Evolutionary conservation across 2,797 vertebrate genomes (phyloP), one percentile per base, ranked within the genome.

Genomic region (Acanthornis magna): DNA sequence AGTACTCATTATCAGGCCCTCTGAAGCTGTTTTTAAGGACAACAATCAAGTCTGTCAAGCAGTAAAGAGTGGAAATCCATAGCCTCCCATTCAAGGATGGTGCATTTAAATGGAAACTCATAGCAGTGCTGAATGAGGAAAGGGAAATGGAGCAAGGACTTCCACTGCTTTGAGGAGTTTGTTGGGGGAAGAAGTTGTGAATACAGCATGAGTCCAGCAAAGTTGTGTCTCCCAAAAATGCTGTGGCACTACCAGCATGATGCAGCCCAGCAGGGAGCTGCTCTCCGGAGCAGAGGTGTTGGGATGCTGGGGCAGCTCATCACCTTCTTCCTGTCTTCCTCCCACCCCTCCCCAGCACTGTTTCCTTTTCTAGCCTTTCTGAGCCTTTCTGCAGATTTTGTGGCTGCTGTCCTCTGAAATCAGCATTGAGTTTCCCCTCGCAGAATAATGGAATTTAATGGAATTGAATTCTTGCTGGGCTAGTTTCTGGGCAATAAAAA

Each of bases 21-120:
- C 63, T 61, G 67, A 88, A 82, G 83, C 32, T 89, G 86, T 65
- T 96, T 96, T 95, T 93, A 95, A 89, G 74, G 57, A 65, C 87
- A 80, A 65, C 72, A 88, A 58, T 61, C 43, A 65, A 95, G 93
- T 92, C 79, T 91, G 83, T 51, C 61, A 21, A 10, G 85, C 77
- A 30, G 50, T 40, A 74, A 38, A 38, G 65, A 77, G 60, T 42
- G 50, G 55, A 65, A 90, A 84, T 86, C 51, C 22, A 9, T 27
- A 16, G 60, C 60, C 32, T 71, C 65, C 67, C 43, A 14, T 40
- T 55, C 26, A 48, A 43, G 22, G 48, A 15, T 26, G 17, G 19
- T 34, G 51, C 51, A 9, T 78, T 88, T 29, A 29, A 75, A 13
- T 45, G 55, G 45, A 68, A 79, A 11, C 17, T 62, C n/a, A 19